phyloP scores from a whole-genome alignment of 2,113 vertebrate genomes.

The Romanogobio albipinnatus region DNA sequence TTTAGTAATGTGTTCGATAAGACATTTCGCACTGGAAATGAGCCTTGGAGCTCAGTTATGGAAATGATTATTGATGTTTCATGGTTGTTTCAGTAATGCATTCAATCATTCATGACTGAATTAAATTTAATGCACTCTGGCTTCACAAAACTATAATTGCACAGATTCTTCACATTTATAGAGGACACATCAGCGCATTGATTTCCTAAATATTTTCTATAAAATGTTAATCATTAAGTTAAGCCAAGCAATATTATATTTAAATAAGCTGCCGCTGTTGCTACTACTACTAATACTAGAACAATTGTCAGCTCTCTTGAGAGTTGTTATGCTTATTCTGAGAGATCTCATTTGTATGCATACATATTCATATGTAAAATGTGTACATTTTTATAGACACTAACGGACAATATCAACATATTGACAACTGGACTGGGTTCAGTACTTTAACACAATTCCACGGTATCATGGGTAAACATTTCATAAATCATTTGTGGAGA shows the following conservation, averaged over 20 bases:
- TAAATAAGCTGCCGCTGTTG: slow-evolving; percentile 2
- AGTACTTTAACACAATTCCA: neutral
- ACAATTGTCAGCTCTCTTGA: neutral
- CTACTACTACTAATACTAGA: neutral
- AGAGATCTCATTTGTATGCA: neutral
- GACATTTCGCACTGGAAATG: slow-evolving; percentile 48
- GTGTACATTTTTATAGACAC: neutral
- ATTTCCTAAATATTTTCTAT: slow-evolving; percentile 26
- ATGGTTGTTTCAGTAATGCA: slow-evolving; percentile 41
- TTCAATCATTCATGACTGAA: slow-evolving; percentile 45
- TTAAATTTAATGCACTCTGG: slow-evolving; percentile 29
- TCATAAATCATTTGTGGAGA: neutral
- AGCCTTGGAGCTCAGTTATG: slow-evolving; percentile 43
- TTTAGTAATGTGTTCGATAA: slow-evolving; percentile 48
- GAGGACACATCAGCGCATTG: slow-evolving; percentile 15
- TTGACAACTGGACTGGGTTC: neutral
- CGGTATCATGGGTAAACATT: too few species aligned
- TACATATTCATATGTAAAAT: neutral
- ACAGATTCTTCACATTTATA: slow-evolving; percentile 34
- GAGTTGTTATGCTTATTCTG: neutral
- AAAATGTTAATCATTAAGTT: slow-evolving; percentile 18
- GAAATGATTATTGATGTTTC: slow-evolving; percentile 51
- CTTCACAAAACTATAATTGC: slow-evolving; percentile 37
- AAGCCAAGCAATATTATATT: slow-evolving; percentile 14
- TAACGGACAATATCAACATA: neutral